Percentiles rank a stretch among this genome's conserved stretches.
These are phyloP conservation scores for Onychomys torridus DNA, from an alignment of 2,797 vertebrate genomes.

Conservation along the genomic window DNA sequence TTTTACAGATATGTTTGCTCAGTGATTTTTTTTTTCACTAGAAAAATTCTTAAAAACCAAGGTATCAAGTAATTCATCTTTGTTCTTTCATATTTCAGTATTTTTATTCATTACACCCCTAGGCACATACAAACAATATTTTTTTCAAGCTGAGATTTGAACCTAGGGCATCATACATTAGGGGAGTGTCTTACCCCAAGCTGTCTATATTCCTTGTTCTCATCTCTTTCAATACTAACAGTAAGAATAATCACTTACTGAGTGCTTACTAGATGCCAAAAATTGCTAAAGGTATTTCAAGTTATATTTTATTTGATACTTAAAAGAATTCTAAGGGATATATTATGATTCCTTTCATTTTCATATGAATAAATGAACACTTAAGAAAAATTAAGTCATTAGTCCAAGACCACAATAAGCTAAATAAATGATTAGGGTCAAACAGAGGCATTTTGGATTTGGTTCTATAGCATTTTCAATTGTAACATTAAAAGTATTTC, in stretches of 20 bases:
- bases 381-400: background rate
- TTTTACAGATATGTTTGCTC: background rate
- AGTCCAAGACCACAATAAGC: background rate
- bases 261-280: background rate
- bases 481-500: background rate
- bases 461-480: background rate
- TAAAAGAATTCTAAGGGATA: background rate
- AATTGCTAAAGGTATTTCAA: background rate
- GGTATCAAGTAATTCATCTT: slow-evolving; percentile 12
- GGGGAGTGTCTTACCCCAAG: no score
- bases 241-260: background rate
- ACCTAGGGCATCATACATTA: background rate
- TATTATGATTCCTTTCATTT: background rate
- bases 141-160: background rate
- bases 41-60: slow-evolving; percentile 35
- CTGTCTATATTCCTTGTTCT: background rate
- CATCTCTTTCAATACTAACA: background rate
- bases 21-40: slow-evolving; percentile 11
- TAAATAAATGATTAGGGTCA: background rate
- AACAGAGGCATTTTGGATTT: background rate
- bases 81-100: background rate
- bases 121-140: background rate
- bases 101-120: background rate
- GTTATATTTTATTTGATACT: slow-evolving; percentile 3
- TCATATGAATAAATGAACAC: background rate